Base-by-base conservation (phyloP, 2,888 invertebrate species). In the Drosophila nr. fundita region DNA sequence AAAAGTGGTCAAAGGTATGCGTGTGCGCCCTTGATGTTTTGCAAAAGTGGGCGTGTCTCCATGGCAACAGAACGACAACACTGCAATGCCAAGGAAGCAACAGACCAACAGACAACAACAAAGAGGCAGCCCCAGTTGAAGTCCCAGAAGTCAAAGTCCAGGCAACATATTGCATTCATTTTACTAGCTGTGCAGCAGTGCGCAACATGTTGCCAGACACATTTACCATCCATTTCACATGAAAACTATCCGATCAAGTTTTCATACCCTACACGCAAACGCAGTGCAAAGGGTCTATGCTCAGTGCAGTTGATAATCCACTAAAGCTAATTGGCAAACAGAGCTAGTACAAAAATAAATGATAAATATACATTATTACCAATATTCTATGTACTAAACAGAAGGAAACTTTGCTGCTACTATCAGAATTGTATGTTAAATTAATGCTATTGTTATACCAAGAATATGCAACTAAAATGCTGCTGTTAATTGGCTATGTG, bases 31-130 rank as follows among this genome's bases (percentile, higher is more conserved):
- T 83, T 87, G 81, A 79, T 79, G 61, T 52, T 29, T 40, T 62
- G 59, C 68, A 55, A 81, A 74, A 82, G 85, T 80, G 59, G 87
- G 85, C 87, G 87, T 85, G 76, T 83, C 79, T 55, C 42, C 73
- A 85, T 85, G 80, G 77, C 83, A 82, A 82, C 84, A 54, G 24
- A 36, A 24, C 63, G 38, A 68, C 60, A 68, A 57, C 53, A 40
- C 13, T 66, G 70, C 49, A 70, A 27, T 54, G 24, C 32, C 15
- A 38, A 49, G 27, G 32, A 29, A 29, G n/a, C 50, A 27, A 45
- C 38, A 29, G 24, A 27, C 42, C 6, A n/a, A n/a, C 24, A 21
- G 30, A 18, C 61, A 68, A 78, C 68, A 76, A 63, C 73, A 58
- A 63, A 66, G 59, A 71, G 65, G 63, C 67, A 59, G 64, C 59